phyloP scores from a whole-genome alignment of 2,888 invertebrate species.

The Dascillus cervinus region DNA sequence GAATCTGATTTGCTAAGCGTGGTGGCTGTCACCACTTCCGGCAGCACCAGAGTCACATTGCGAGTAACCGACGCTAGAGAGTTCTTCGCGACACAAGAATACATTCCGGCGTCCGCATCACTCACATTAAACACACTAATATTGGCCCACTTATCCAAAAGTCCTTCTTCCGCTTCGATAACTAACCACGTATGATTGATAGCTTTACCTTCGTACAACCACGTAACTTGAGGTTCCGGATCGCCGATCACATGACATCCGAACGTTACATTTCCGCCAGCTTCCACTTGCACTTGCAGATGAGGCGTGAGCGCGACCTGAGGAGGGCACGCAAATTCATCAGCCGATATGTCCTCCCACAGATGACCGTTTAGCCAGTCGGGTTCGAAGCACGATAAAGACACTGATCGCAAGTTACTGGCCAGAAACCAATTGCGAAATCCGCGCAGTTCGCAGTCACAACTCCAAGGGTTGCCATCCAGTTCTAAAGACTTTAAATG shows the following conservation, averaged over 20 bases:
- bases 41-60: conserved; percentile 58
- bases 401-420: conserved; percentile 63
- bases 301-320: conserved; percentile 41
- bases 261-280: conserved; percentile 75
- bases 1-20: conserved; percentile 67
- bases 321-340: conserved; percentile 78
- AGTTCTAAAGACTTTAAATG: conserved; percentile 73
- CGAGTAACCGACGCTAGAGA: conserved; percentile 52
- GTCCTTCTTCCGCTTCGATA: conserved; percentile 42
- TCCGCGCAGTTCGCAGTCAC: conserved; percentile 78
- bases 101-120: conserved; percentile 75
- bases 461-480: conserved; percentile 84
- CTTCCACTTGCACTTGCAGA: conserved; percentile 58
- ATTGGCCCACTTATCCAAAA: conserved; percentile 61
- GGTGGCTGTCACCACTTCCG: conserved; percentile 66
- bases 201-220: conserved; percentile 70
- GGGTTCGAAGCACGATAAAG: conserved; percentile 68
- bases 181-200: conserved; percentile 48
- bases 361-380: conserved; percentile 57
- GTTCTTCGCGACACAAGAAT: conserved; percentile 73
- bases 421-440: conserved; percentile 79
- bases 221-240: conserved; percentile 74
- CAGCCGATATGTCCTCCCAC: conserved; percentile 70
- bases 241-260: conserved; percentile 76
- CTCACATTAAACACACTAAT: conserved; percentile 76